phyloP scores from a whole-genome alignment of 2,797 vertebrate species.

The Cuculus canorus region DNA sequence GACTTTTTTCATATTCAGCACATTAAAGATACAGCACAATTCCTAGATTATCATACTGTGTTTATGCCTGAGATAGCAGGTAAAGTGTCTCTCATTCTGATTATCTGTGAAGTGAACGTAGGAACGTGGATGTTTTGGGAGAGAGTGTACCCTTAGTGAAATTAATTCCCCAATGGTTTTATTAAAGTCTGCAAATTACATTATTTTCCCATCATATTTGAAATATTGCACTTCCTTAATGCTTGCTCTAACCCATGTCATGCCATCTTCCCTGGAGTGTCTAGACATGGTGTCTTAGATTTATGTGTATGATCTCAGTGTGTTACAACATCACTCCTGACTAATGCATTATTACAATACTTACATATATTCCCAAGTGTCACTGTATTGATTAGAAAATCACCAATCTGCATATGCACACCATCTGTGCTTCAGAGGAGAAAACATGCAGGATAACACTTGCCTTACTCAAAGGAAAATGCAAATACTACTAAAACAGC shows the following conservation, averaged over 20 bases:
- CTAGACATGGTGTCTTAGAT: constrained; percentile 81
- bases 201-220: constrained; percentile 80
- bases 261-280: constrained; percentile 81
- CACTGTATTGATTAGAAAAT: constrained; percentile 92
- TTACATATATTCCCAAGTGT: constrained; percentile 90
- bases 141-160: constrained; percentile 71
- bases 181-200: constrained; percentile 80
- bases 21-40: constrained; percentile 73
- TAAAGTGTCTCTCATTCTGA: constrained; percentile 68
- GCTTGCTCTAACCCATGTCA: constrained; percentile 76
- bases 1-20: constrained; percentile 77
- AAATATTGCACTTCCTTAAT: constrained; percentile 80
- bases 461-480: constrained; percentile 70
- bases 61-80: constrained; percentile 76
- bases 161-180: constrained; percentile 82
- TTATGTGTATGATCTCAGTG: constrained; percentile 86
- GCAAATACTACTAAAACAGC: constrained; percentile 70
- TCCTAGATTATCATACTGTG: constrained; percentile 65
- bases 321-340: constrained; percentile 84
- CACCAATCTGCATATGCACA: constrained; percentile 90
- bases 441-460: constrained; percentile 77
- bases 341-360: constrained; percentile 86
- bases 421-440: constrained; percentile 87
- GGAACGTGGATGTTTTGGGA: constrained; percentile 68
- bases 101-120: constrained; percentile 70